A percentile compares a stretch with the other conserved stretches of the same genome.
Evolutionary conservation across 1,140 invertebrate genomes (phyloP).

Genomic region (Scaptodrosophila lebanonensis): DNA sequence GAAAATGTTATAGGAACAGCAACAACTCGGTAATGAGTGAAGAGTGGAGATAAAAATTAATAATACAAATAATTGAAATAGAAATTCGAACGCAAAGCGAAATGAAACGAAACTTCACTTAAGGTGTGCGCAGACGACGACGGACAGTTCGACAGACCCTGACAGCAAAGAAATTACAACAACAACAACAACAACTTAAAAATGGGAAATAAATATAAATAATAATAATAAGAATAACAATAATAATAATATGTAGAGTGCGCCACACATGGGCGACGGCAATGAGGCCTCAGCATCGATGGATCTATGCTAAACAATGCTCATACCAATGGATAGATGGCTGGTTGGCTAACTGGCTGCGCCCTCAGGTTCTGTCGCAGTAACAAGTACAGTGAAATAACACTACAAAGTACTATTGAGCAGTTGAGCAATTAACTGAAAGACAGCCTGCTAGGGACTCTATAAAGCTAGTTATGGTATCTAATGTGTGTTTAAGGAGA

Average conservation of each 20-base stretch:
- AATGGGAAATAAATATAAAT: neutral
- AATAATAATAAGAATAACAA: conserved; percentile 11
- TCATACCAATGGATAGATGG: too few relatives aligned
- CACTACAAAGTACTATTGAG: too few relatives aligned
- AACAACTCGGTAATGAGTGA: conserved; percentile 56
- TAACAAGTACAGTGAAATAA: too few relatives aligned
- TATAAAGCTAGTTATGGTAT: too few relatives aligned
- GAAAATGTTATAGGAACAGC: conserved; percentile 28
- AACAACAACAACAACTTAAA: conserved; percentile 17
- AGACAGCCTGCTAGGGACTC: too few relatives aligned
- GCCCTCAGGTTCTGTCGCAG: too few relatives aligned
- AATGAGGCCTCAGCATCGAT: too few relatives aligned
- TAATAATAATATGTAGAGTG: neutral
- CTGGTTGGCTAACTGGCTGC: too few relatives aligned
- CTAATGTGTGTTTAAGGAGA: too few relatives aligned
- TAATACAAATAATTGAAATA: conserved; percentile 66
- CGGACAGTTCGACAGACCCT: too few relatives aligned
- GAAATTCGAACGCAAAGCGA: conserved; percentile 37
- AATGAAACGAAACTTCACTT: conserved; percentile 63
- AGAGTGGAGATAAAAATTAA: conserved; percentile 74
- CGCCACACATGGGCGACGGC: conserved; percentile 19
- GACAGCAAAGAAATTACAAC: conserved; percentile 3
- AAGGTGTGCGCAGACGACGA: conserved; percentile 52
- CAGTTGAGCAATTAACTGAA: too few relatives aligned
- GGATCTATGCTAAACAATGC: conserved; percentile 26